Base-by-base conservation (phyloP, 2,888 invertebrate species). In the Meandrusa payeni region DNA sequence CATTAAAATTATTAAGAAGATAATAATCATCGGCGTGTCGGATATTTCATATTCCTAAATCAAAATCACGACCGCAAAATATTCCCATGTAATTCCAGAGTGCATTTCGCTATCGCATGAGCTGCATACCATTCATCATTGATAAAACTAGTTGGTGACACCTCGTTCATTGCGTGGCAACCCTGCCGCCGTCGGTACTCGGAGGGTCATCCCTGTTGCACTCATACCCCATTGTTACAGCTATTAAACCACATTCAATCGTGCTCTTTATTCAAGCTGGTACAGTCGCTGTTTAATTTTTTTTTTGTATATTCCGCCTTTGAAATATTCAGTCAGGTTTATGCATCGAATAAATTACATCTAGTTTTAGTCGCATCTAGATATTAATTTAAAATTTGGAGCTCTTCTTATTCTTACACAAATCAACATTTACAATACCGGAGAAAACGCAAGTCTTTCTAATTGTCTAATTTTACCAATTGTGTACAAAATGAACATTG, bases 101-200 rank as follows among this genome's bases (percentile, higher is more conserved):
- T 37, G 43, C 43, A 24, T 37, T 40, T 34, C 23, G 24, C 36
- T 42, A 42, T 36, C 42, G 34, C 24, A 33, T 22, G 27, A 33
- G 22, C 17, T 39, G 37, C 37, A 27, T 33, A 12, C 55, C 60
- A 78, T 81, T 64, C 66, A 74, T 80, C 79, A 78, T 69, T 76
- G 69, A 76, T 78, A 76, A 74, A 76, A 75, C 71, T 65, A 65
- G 73, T 69, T 54, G 69, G 54, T 55, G 76, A 73, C 74, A 73
- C 67, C 64, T 73, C 67, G 64, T 71, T 67, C 67, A 69, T 68
- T 60, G 67, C 52, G 46, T 52, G 57, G 51, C 11, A 29, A 23
- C 15, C 12, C 39, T 37, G 29, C 29, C 42, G 36, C 33, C 41
- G 34, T 24, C 31, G 28, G 29, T 7, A 32, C 26, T 1, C 26